Conservation (phyloP, 2,797 vertebrate genomes). For the Gymnoscopelus microlampas region DNA sequence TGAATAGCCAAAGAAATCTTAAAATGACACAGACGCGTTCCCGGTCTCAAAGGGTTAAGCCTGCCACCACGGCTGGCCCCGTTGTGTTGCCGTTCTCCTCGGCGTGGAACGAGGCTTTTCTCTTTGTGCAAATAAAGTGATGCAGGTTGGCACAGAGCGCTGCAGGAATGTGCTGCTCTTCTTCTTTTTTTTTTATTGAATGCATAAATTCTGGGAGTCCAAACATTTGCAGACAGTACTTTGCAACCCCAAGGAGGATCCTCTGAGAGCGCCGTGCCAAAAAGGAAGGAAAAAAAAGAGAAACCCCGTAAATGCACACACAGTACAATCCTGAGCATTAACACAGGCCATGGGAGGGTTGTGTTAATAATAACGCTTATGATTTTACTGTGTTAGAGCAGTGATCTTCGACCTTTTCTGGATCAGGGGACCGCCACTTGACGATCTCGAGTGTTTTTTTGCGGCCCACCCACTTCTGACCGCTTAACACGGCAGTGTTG, state of each 20-base stretch:
- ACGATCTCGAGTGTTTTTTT: too few species aligned
- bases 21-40: too few species aligned
- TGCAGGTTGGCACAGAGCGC: constrained; percentile 68
- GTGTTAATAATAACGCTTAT: too few species aligned
- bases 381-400: too few species aligned
- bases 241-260: constrained; percentile 30
- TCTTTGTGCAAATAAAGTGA: constrained; percentile 59
- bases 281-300: neutral
- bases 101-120: constrained; percentile 39
- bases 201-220: constrained; percentile 71
- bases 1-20: too few species aligned
- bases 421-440: too few species aligned
- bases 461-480: too few species aligned
- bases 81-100: constrained; percentile 48
- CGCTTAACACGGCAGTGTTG: too few species aligned
- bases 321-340: too few species aligned
- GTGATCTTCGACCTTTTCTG: too few species aligned
- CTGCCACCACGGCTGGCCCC: constrained; percentile 46
- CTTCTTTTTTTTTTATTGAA: constrained; percentile 69
- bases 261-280: constrained; percentile 35
- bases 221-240: constrained; percentile 63
- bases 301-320: constrained; percentile 21
- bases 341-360: too few species aligned
- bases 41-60: too few species aligned
- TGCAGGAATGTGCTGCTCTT: constrained; percentile 62